Percentiles rank a stretch among this genome's conserved stretches.
Conservation (phyloP, 2,113 vertebrate genomes). For the Chauna torquata region DNA sequence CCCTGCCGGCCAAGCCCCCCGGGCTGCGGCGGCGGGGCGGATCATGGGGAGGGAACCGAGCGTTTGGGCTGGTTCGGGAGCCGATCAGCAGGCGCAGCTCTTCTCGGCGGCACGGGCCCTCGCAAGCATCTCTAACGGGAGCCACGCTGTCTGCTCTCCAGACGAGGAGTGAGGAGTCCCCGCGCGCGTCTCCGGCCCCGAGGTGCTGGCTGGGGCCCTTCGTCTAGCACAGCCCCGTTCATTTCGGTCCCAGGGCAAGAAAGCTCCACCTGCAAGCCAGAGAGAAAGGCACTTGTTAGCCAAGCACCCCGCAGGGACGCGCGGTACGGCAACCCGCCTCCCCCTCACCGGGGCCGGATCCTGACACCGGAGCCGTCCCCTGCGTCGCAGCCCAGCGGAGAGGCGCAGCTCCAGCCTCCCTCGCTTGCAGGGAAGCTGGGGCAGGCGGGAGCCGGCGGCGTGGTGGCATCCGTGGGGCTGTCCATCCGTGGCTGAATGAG, state of each 20-base stretch:
- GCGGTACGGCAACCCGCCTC: no score
- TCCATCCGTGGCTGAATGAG: no score
- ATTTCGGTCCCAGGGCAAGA: constrained; percentile 56
- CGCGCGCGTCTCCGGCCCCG: background rate
- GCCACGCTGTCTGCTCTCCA: constrained; percentile 50
- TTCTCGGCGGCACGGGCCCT: constrained; percentile 47
- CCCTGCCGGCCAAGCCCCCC: background rate
- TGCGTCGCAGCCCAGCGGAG: no score
- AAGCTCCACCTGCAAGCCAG: constrained; percentile 76
- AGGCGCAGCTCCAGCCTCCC: no score
- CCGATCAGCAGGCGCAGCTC: constrained; percentile 72
- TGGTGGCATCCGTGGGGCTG: no score
- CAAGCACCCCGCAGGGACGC: background rate
- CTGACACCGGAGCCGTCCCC: no score
- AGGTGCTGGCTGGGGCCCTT: constrained; percentile 56
- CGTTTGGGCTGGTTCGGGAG: constrained; percentile 76
- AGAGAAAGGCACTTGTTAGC: background rate
- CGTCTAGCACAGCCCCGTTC: constrained; percentile 45
- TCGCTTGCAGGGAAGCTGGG: no score
- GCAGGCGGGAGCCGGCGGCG: no score
- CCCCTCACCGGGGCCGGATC: no score
- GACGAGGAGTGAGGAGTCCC: background rate
- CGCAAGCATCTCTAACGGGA: constrained; percentile 41
- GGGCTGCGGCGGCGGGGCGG: background rate
- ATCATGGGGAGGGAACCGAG: constrained; percentile 72